These are phyloP conservation scores for Microcebus lehilahytsara DNA, from an alignment of 2,113 vertebrate genomes.

Conservation along the genomic window DNA sequence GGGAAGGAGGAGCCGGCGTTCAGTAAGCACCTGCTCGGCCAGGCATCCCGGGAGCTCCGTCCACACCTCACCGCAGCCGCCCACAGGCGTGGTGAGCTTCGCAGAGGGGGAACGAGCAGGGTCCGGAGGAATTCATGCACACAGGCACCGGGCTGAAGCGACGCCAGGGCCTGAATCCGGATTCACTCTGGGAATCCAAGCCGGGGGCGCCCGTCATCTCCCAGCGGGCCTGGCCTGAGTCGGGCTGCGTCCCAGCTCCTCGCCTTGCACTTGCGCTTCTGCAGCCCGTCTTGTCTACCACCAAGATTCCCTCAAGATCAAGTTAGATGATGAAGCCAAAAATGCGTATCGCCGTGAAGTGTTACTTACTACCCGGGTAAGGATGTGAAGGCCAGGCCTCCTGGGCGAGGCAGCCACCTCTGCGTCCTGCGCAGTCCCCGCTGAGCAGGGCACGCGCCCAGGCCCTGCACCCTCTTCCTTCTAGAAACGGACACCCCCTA, in stretches of 20 bases:
- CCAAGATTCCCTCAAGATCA: neutral
- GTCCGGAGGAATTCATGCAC: neutral
- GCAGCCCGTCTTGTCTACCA: rapidly evolving
- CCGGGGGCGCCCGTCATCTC: too few relatives aligned
- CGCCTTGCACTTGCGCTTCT: neutral
- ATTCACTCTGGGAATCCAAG: too few relatives aligned
- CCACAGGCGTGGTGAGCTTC: too few relatives aligned
- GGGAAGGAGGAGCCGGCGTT: neutral
- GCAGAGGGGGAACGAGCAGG: neutral
- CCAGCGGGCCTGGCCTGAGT: neutral
- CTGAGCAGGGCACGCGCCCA: rapidly evolving
- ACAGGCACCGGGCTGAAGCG: neutral
- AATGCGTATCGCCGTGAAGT: rapidly evolving
- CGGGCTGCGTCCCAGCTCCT: too few relatives aligned
- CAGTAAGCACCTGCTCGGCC: too few relatives aligned
- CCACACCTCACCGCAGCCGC: too few relatives aligned
- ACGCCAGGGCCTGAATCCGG: neutral
- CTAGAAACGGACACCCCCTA: neutral
- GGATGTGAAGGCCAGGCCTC: too few relatives aligned
- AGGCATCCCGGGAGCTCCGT: too few relatives aligned
- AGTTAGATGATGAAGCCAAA: neutral
- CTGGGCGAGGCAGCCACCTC: neutral
- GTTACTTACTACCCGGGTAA: neutral
- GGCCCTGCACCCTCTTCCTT: neutral
- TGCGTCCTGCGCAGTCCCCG: too few relatives aligned